Conservation (phyloP, 1,140 invertebrate species). For the Plutomurus gul region DNA sequence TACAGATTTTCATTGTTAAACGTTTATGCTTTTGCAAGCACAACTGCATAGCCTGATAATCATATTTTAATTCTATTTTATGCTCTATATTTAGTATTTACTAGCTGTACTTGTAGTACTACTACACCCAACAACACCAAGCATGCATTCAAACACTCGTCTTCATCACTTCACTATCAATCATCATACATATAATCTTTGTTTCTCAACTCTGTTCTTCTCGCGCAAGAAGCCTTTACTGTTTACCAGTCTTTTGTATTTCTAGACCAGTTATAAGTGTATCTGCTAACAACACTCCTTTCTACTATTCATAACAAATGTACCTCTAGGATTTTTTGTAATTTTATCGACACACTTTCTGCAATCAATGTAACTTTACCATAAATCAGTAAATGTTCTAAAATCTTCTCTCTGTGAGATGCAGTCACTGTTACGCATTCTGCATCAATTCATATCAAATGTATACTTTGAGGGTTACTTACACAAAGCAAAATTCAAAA, state of each 20-base stretch:
- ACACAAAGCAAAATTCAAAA: no score
- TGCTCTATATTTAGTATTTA: constrained; percentile 20
- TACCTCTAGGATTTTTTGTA: constrained; percentile 8
- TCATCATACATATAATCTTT: no score
- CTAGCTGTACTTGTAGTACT: neutral
- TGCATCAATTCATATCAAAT: no score
- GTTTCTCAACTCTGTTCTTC: no score
- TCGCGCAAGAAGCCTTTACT: no score
- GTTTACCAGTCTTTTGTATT: no score
- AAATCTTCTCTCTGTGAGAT: neutral
- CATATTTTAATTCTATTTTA: constrained; percentile 11
- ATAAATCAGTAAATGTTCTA: neutral
- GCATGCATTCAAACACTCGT: neutral
- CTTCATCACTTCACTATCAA: no score
- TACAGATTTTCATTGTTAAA: neutral
- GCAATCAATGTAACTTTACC: neutral
- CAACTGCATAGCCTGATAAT: constrained; percentile 20
- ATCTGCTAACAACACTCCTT: neutral
- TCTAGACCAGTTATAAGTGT: no score
- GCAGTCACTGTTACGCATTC: neutral
- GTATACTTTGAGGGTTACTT: no score
- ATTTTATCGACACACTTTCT: constrained; percentile 17
- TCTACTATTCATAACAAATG: neutral
- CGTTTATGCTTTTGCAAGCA: constrained; percentile 16
- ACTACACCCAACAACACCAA: neutral